Base-by-base conservation (phyloP, 2,113 vertebrate species). In the Ivindomyrus marchei region DNA sequence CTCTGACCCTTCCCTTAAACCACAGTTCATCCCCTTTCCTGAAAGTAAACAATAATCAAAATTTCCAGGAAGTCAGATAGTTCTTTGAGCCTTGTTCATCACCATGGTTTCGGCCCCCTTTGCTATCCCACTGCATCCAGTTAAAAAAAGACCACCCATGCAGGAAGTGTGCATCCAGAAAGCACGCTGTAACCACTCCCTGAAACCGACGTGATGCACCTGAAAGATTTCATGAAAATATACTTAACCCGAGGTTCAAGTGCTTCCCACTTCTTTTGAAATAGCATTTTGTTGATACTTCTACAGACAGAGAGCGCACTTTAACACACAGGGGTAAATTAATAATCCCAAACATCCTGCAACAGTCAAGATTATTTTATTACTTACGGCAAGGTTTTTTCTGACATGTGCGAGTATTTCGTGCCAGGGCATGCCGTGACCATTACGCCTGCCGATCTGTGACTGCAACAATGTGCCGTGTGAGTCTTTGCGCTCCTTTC, bases 1-100 rank as follows among this genome's bases (percentile, higher is more conserved):
- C 80, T 50, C 85, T 80, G 39, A 58, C 50, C 31, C 84, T 2
- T 58, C 89, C 45, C 70, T 52, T 45, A 88, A 13, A 36, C 89
- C 88, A 90, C 80, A 77, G 92, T 89, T 90, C 90, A 91, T 88
- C 90, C 88, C 89, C 93, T 90, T 95, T 94, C 95, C 95, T 94
- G 94, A 94, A 94, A 95, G 95, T 95, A 94, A 93, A 95, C 95
- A 96, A 95, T 95, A 94, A 95, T 94, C 89, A 91, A 92, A 45
- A 93, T 94, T 96, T 96, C 95, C 95, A 95, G 95, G 96, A 96
- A 96, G 93, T 93, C 90, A 88, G 95, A 96, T 96, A 93, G 93
- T 95, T 95, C 92, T 92, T 88, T 91, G 91, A 46, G 94, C 90
- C 92, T 93, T 92, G 89, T 91, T 90, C 92, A 88, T 95, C 92